Evolutionary conservation across 2,888 invertebrate genomes (phyloP).

Genomic region (Drymonia ruficornis): DNA sequence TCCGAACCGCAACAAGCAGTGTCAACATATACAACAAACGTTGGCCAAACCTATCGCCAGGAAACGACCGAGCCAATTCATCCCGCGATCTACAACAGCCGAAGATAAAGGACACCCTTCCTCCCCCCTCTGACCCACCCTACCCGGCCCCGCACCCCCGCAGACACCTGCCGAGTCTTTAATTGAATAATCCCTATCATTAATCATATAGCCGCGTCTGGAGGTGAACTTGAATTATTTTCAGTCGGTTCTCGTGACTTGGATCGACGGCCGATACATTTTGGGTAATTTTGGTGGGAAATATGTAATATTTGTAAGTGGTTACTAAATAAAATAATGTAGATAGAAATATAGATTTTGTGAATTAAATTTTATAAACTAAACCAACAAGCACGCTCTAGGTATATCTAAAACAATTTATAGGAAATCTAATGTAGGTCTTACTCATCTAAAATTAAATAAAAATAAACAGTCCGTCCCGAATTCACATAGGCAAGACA

Average conservation of each 20-base stretch:
- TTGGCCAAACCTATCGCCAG: slow-evolving; percentile 44
- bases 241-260: slow-evolving; percentile 60
- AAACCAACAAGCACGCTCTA: too few species aligned
- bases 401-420: too few species aligned
- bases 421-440: too few species aligned
- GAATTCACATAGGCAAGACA: slow-evolving; percentile 56
- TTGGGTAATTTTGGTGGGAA: neutral
- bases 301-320: neutral
- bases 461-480: slow-evolving; percentile 69
- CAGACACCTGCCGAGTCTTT: slow-evolving; percentile 78
- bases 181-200: slow-evolving; percentile 85
- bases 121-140: slow-evolving; percentile 19
- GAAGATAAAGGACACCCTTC: slow-evolving; percentile 53
- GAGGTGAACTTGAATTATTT: slow-evolving; percentile 80
- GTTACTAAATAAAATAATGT: too few species aligned
- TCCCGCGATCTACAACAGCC: slow-evolving; percentile 54
- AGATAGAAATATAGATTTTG: too few species aligned
- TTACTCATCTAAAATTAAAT: slow-evolving; percentile 4
- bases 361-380: too few species aligned
- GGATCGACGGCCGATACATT: slow-evolving; percentile 34
- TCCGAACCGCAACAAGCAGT: slow-evolving; percentile 17
- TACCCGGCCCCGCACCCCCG: slow-evolving; percentile 35
- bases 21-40: slow-evolving; percentile 54
- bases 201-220: slow-evolving; percentile 81
- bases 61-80: slow-evolving; percentile 57